A percentile compares a stretch with the other conserved stretches of the same genome.
Conservation (phyloP, 1,140 invertebrate genomes). For the Pantala flavescens region DNA sequence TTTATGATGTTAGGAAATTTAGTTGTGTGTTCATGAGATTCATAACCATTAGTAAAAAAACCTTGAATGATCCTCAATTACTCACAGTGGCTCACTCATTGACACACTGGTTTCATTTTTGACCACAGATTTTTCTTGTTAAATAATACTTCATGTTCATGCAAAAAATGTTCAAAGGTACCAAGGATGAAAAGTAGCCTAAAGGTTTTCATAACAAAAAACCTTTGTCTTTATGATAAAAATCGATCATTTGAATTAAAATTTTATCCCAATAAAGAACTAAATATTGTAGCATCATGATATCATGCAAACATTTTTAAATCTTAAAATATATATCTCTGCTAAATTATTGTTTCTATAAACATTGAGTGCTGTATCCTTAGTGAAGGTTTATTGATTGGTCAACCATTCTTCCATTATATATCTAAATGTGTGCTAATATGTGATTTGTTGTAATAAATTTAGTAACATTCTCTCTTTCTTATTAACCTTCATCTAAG, state of each 20-base stretch:
- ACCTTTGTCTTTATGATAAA: not conserved
- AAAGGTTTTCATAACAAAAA: not conserved
- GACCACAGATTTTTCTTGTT: not conserved
- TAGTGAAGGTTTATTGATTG: not conserved
- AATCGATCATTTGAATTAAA: not conserved
- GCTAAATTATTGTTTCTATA: not conserved
- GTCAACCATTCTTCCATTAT: not conserved
- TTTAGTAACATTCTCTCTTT: not conserved
- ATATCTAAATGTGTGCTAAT: not conserved
- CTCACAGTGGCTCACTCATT: not conserved
- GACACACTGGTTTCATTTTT: not conserved
- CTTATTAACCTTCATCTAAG: not conserved
- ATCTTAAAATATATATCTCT: slow-evolving; percentile 1
- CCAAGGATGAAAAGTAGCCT: not conserved
- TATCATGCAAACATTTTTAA: not conserved
- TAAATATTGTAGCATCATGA: not conserved
- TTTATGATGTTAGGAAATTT: not conserved
- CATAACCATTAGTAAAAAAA: not conserved
- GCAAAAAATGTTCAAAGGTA: not conserved
- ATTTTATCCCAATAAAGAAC: not conserved
- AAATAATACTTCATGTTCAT: not conserved
- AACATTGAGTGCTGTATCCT: not conserved
- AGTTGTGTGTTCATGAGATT: not conserved
- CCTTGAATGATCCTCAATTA: not conserved
- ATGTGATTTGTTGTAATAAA: not conserved